Evolutionary conservation across 1,140 invertebrate species (phyloP).

Genomic region (Heterodera schachtii): DNA sequence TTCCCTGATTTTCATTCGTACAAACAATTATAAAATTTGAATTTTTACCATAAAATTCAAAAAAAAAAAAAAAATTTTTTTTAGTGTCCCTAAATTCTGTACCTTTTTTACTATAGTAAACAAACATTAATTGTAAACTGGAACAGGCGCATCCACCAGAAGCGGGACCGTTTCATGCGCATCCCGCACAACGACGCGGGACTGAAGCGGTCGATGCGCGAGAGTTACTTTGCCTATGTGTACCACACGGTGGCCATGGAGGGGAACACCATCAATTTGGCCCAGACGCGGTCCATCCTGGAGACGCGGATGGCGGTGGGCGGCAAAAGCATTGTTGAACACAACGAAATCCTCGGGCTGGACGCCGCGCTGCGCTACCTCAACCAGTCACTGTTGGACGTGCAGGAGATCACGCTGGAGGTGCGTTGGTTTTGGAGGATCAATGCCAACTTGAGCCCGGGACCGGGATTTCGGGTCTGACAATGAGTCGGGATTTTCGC

Average conservation of each 20-base stretch:
- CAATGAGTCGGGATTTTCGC: too few species aligned
- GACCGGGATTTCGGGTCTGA: too few species aligned
- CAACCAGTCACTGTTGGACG: conserved; percentile 80
- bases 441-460: too few species aligned
- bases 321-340: conserved; percentile 91
- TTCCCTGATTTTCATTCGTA: too few species aligned
- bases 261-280: conserved; percentile 93
- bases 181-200: conserved; percentile 80
- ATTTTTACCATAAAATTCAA: too few species aligned
- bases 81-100: too few species aligned
- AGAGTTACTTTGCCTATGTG: conserved; percentile 82
- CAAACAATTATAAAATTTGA: too few species aligned
- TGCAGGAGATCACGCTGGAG: conserved; percentile 45
- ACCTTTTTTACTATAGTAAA: too few species aligned
- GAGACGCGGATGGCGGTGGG: conserved; percentile 86
- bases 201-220: conserved; percentile 83
- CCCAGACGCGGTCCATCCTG: conserved; percentile 85
- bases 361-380: conserved; percentile 93
- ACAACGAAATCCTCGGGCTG: conserved; percentile 91
- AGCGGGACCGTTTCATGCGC: conserved; percentile 78
- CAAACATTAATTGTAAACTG: not conserved
- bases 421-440: too few species aligned
- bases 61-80: too few species aligned
- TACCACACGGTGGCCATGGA: conserved; percentile 94
- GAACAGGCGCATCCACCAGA: conserved; percentile 77